Evolutionary conservation across 2,888 invertebrate genomes (phyloP).

Genomic region (Schizotus pectinicornis): DNA sequence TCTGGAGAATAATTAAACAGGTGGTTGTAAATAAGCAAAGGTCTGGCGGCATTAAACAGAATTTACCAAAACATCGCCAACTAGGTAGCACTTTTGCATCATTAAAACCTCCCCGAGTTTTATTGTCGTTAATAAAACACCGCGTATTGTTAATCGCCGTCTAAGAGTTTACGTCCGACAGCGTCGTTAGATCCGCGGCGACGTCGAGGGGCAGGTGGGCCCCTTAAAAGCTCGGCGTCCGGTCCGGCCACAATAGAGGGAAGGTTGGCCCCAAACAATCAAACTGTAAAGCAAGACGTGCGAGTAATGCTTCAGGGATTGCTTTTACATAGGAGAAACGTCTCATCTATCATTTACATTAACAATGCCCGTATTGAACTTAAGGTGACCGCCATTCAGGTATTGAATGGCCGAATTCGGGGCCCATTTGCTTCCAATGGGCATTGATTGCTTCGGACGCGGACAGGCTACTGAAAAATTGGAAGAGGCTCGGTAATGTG

Average conservation of each 20-base stretch:
- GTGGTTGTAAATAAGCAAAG: constrained; percentile 16
- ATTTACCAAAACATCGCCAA: constrained; percentile 11
- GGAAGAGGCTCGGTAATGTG: constrained; percentile 14
- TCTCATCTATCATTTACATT: constrained; percentile 42
- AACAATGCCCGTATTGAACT: constrained; percentile 31
- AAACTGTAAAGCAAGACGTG: constrained; percentile 37
- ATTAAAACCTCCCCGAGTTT: constrained; percentile 15
- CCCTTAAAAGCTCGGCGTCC: constrained; percentile 18
- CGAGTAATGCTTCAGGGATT: constrained; percentile 40
- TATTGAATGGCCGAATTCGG: constrained; percentile 21
- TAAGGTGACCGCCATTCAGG: constrained; percentile 23
- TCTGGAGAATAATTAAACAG: constrained; percentile 13
- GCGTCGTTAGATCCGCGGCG: neutral
- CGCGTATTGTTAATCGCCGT: constrained; percentile 5
- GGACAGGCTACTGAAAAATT: constrained; percentile 17
- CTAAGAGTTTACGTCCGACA: neutral
- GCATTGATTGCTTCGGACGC: neutral
- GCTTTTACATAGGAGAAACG: constrained; percentile 39
- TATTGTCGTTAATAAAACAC: neutral
- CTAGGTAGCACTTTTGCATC: constrained; percentile 3
- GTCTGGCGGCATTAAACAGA: constrained; percentile 16
- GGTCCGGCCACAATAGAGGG: constrained; percentile 24
- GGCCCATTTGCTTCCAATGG: constrained; percentile 20
- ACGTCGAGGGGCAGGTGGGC: constrained; percentile 19
- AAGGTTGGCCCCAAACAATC: constrained; percentile 37